Evolutionary conservation across 1,140 invertebrate species (phyloP).

Genomic region (Idris sp.): DNA sequence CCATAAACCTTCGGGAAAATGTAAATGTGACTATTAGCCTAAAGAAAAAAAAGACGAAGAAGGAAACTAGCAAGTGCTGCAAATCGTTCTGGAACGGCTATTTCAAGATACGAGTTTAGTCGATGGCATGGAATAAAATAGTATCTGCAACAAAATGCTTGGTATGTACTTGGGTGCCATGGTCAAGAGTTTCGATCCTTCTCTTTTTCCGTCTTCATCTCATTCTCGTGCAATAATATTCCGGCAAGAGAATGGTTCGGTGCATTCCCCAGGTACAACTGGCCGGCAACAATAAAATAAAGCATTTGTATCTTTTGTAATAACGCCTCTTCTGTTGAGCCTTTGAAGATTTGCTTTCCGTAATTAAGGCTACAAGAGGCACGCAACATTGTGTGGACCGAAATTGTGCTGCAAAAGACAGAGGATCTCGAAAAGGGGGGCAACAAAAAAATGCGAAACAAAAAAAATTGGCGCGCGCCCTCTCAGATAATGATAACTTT

Average conservation of each 20-base stretch:
- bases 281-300: slow-evolving; percentile 74
- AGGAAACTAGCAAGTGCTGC: slow-evolving; percentile 56
- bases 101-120: too few relatives aligned
- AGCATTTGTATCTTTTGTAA: slow-evolving; percentile 74
- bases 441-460: slow-evolving; percentile 65
- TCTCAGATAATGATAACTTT: slow-evolving; percentile 72
- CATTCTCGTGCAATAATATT: slow-evolving; percentile 64
- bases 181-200: slow-evolving; percentile 60
- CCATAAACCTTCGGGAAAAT: too few relatives aligned
- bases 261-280: slow-evolving; percentile 65
- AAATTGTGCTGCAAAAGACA: slow-evolving; percentile 34
- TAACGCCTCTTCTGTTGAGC: slow-evolving; percentile 66
- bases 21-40: slow-evolving; percentile 45
- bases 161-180: slow-evolving; percentile 61
- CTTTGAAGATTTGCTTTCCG: slow-evolving; percentile 69
- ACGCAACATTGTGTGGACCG: slow-evolving; percentile 50
- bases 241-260: slow-evolving; percentile 66
- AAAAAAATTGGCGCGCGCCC: slow-evolving; percentile 66
- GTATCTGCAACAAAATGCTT: slow-evolving; percentile 6
- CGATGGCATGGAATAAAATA: slow-evolving; percentile 24
- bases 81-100: too few relatives aligned
- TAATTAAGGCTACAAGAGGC: slow-evolving; percentile 67
- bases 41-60: slow-evolving; percentile 5
- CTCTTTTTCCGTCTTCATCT: slow-evolving; percentile 40
- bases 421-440: slow-evolving; percentile 54